A percentile compares a stretch with the other conserved stretches of the same genome.
These are phyloP conservation scores for Acropora yongei DNA, from an alignment of 64 coral and sea anemone species.

Conservation along the genomic window DNA sequence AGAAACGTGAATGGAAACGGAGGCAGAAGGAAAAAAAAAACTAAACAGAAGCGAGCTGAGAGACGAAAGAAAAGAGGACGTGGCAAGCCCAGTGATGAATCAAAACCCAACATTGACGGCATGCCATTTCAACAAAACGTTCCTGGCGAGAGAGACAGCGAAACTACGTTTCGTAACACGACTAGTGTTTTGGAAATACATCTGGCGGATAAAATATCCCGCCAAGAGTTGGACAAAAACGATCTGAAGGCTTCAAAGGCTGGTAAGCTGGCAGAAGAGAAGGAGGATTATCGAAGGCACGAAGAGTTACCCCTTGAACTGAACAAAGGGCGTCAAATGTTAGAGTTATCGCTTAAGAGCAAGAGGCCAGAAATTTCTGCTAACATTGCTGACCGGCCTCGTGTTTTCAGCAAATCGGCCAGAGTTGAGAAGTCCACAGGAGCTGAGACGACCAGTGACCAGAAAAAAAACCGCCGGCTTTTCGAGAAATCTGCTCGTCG, in stretches of 20 bases:
- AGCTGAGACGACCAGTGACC: not conserved
- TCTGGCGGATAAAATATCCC: not conserved
- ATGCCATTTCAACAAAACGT: not conserved
- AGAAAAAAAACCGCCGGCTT: not conserved
- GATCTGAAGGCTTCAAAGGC: not conserved
- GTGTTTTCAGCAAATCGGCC: not conserved
- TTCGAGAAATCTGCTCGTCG: conserved; percentile 3
- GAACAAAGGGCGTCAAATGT: conserved; percentile 31
- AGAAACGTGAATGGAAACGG: not conserved
- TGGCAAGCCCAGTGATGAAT: not conserved
- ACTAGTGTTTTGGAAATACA: not conserved
- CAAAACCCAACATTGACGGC: not conserved
- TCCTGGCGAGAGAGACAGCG: not conserved
- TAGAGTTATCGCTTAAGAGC: conserved; percentile 5
- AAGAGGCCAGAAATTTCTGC: not conserved
- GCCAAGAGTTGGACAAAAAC: not conserved
- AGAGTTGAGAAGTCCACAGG: conserved; percentile 9
- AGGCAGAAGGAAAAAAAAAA: not conserved
- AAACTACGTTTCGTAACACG: not conserved
- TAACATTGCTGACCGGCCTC: not conserved
- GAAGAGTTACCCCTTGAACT: not conserved
- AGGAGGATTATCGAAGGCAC: not conserved
- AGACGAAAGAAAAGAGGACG: not conserved
- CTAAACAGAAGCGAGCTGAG: not conserved
- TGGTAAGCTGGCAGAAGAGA: not conserved